phyloP scores from a whole-genome alignment of 1,140 invertebrate genomes.

The Microplitis mediator region DNA sequence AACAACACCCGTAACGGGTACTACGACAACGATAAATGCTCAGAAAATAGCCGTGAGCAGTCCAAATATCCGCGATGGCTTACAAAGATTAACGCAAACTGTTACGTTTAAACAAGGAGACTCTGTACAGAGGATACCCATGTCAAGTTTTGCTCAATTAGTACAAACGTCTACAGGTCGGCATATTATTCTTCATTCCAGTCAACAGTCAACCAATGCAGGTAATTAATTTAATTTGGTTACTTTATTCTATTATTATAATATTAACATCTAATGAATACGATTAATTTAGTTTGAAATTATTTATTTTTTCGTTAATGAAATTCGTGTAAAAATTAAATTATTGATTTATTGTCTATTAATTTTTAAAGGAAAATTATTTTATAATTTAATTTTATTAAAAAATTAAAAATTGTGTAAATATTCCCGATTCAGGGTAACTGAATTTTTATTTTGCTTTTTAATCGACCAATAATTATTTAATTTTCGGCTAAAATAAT shows the following conservation, averaged over 20 bases:
- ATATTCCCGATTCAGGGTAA: background rate
- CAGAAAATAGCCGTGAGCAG: conserved; percentile 59
- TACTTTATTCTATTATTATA: too few relatives aligned
- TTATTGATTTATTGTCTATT: too few relatives aligned
- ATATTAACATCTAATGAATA: too few relatives aligned
- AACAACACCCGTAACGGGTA: conserved; percentile 47
- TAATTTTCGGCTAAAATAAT: too few relatives aligned
- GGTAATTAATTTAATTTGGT: conserved; percentile 38
- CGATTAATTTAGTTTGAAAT: too few relatives aligned
- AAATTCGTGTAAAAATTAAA: too few relatives aligned
- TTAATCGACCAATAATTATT: too few relatives aligned
- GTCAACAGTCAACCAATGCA: conserved; percentile 57
- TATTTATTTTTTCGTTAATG: background rate
- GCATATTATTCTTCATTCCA: conserved; percentile 68
- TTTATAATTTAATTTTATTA: too few relatives aligned
- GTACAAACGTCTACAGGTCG: conserved; percentile 75
- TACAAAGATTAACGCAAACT: conserved; percentile 52
- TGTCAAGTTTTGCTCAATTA: conserved; percentile 68
- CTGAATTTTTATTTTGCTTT: too few relatives aligned
- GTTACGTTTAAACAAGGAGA: conserved; percentile 60
- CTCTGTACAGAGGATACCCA: conserved; percentile 61
- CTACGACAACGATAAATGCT: conserved; percentile 48
- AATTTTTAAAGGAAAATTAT: too few relatives aligned
- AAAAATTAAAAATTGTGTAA: background rate
- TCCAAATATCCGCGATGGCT: conserved; percentile 50